Evolutionary conservation across 2,888 invertebrate genomes (phyloP).

Genomic region (Pimpla rufipes): DNA sequence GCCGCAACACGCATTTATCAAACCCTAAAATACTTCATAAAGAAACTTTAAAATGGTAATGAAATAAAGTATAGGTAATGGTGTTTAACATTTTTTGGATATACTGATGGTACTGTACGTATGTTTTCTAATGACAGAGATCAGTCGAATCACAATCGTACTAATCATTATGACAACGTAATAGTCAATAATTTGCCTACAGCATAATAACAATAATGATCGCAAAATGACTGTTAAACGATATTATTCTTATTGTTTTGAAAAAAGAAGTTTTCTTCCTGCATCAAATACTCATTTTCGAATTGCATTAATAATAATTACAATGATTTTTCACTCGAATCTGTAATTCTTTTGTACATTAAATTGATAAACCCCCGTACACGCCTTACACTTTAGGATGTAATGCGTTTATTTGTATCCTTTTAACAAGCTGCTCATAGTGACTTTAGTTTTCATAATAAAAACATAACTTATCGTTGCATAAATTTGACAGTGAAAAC

Average conservation of each 20-base stretch:
- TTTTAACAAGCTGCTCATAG: no score
- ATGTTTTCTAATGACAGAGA: no score
- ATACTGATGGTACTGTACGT: no score
- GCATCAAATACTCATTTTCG: not conserved
- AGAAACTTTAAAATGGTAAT: not conserved
- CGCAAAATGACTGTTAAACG: not conserved
- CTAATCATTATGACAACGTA: not conserved
- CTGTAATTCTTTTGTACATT: not conserved
- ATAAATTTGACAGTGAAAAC: not conserved
- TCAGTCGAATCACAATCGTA: not conserved
- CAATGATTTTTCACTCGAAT: not conserved
- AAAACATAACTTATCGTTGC: not conserved
- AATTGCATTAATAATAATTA: not conserved
- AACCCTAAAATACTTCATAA: not conserved
- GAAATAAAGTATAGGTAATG: not conserved
- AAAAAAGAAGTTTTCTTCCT: not conserved
- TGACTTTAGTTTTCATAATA: no score
- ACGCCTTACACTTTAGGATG: not conserved
- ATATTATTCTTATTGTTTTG: not conserved
- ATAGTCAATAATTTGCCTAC: not conserved
- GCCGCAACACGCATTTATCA: not conserved
- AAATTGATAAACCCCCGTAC: not conserved
- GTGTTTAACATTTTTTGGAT: not conserved
- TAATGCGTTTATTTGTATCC: no score
- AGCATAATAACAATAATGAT: conserved; percentile 22